phyloP scores from a whole-genome alignment of 2,797 vertebrate species.

The Pangasius mekongensis region DNA sequence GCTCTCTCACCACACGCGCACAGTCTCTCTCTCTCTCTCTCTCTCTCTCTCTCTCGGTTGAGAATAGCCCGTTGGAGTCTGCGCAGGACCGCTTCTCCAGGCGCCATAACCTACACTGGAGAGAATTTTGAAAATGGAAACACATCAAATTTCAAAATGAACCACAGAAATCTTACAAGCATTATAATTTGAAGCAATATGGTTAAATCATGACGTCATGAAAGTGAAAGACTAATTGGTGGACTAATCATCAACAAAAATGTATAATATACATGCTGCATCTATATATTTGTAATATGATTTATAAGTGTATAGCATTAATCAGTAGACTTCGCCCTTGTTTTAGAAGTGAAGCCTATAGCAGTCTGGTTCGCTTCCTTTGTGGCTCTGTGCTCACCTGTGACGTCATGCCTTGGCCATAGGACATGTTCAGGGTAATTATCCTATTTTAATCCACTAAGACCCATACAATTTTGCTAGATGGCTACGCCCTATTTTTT shows the following conservation, averaged over 20 bases:
- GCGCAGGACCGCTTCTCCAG: conserved; percentile 68
- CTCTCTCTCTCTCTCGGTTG: conserved; percentile 58
- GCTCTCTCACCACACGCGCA: conserved; percentile 59
- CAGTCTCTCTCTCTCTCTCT: conserved; percentile 73
- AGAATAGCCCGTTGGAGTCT: conserved; percentile 78
- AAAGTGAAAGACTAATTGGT: neutral
- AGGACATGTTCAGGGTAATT: conserved; percentile 33
- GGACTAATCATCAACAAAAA: neutral
- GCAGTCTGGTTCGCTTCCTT: neutral
- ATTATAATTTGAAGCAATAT: neutral
- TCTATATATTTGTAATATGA: neutral
- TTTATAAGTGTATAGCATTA: neutral
- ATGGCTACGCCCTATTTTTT: neutral
- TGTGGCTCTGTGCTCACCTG: conserved; percentile 25
- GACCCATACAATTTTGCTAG: neutral
- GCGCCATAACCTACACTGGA: conserved; percentile 81
- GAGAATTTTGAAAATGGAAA: conserved; percentile 21
- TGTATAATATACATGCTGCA: neutral
- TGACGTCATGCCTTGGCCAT: conserved; percentile 66
- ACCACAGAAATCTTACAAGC: neutral
- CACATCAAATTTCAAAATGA: neutral
- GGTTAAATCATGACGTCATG: neutral
- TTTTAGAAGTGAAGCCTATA: neutral
- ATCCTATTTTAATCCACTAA: neutral
- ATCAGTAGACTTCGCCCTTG: neutral